A percentile compares a stretch with the other conserved stretches of the same genome.
These are phyloP conservation scores for Odontomyia ornata DNA, from an alignment of 2,888 invertebrate species.

Conservation along the genomic window DNA sequence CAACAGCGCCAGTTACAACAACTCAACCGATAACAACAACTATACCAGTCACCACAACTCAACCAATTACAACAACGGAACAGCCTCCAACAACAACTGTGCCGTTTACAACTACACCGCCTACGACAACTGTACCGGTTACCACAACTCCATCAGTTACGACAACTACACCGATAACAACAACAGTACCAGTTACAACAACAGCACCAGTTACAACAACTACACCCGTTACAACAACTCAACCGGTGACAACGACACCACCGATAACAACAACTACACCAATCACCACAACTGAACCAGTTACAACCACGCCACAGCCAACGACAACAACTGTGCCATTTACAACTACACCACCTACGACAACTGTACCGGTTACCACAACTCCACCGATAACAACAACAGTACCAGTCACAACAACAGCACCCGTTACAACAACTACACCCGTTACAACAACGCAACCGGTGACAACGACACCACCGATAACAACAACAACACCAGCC, in stretches of 20 bases:
- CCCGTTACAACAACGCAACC: background rate
- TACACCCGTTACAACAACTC: background rate
- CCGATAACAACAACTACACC: background rate
- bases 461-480: background rate
- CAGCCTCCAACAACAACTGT: too few species aligned
- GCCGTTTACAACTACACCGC: too few species aligned
- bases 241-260: background rate
- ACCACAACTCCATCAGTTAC: too few species aligned
- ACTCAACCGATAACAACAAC: background rate
- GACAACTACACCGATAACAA: too few species aligned
- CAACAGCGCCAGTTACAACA: background rate
- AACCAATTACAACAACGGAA: background rate
- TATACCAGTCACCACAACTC: background rate
- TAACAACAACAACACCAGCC: background rate
- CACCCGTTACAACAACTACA: background rate
- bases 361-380: too few species aligned
- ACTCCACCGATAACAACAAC: slow-evolving; percentile 14
- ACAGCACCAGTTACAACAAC: too few species aligned
- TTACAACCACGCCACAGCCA: background rate
- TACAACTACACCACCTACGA: too few species aligned
- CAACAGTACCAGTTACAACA: too few species aligned
- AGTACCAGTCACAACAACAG: background rate
- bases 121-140: too few species aligned
- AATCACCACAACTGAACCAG: background rate
- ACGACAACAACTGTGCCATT: background rate